Percentiles rank a stretch among this genome's conserved stretches.
phyloP scores from a whole-genome alignment of 2,888 invertebrate species.

The Parnassius smintheus region DNA sequence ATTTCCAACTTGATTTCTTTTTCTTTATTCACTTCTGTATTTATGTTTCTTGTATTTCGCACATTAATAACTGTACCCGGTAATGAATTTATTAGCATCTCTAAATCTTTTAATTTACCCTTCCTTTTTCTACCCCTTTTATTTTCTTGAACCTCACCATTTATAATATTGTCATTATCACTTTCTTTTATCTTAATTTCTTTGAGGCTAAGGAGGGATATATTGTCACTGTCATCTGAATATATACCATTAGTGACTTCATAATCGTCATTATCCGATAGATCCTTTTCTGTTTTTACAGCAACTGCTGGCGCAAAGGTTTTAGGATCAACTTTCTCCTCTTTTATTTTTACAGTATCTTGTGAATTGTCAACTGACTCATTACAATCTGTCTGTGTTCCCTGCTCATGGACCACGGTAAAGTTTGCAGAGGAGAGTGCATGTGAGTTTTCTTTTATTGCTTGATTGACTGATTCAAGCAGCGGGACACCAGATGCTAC shows the following conservation, averaged over 20 bases:
- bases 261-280: constrained; percentile 38
- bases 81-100: constrained; percentile 21
- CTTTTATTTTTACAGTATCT: constrained; percentile 41
- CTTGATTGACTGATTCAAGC: background rate
- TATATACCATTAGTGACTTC: constrained; percentile 34
- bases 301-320: constrained; percentile 32
- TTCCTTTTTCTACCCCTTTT: constrained; percentile 33
- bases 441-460: constrained; percentile 45
- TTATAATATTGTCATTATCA: constrained; percentile 20
- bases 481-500: constrained; percentile 32
- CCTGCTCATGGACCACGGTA: constrained; percentile 38
- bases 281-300: constrained; percentile 51
- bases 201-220: constrained; percentile 55
- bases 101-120: constrained; percentile 28
- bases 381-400: constrained; percentile 56
- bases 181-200: constrained; percentile 48
- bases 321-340: constrained; percentile 54
- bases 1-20: background rate
- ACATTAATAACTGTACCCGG: constrained; percentile 8
- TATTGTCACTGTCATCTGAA: constrained; percentile 61
- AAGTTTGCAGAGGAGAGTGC: constrained; percentile 34
- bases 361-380: background rate
- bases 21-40: background rate
- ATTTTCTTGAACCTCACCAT: constrained; percentile 30
- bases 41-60: background rate